Conservation (phyloP, 2,888 invertebrate genomes). For the Aproaerema taeniolella region DNA sequence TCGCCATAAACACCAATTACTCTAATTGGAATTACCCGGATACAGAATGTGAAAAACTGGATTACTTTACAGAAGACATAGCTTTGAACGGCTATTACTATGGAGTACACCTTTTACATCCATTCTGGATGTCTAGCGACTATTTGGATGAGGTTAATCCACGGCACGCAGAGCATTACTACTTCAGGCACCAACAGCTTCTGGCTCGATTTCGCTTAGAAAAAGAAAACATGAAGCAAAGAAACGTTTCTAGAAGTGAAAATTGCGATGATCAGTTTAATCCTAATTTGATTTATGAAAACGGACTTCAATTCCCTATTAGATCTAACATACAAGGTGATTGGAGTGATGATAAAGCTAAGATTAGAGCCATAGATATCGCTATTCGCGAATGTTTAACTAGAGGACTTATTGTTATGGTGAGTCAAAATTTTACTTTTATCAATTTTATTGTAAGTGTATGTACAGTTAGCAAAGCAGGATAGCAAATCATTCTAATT, state of each 20-base stretch:
- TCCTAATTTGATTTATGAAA: constrained; percentile 54
- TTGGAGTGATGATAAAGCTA: constrained; percentile 41
- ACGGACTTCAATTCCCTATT: constrained; percentile 57
- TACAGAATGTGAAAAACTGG: constrained; percentile 58
- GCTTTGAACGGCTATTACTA: constrained; percentile 78
- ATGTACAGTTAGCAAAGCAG: too few species aligned
- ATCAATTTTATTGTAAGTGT: too few species aligned
- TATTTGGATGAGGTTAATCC: constrained; percentile 51
- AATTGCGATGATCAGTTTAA: constrained; percentile 42
- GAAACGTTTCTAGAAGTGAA: constrained; percentile 23
- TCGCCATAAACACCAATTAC: constrained; percentile 57
- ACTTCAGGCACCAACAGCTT: constrained; percentile 55
- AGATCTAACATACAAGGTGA: constrained; percentile 37
- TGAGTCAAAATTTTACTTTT: constrained; percentile 25
- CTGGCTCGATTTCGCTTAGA: constrained; percentile 53
- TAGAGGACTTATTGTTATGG: constrained; percentile 56
- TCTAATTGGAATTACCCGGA: constrained; percentile 71
- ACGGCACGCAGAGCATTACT: constrained; percentile 56
- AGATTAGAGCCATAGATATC: constrained; percentile 51
- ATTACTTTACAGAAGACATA: constrained; percentile 81
- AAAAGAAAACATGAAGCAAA: constrained; percentile 39
- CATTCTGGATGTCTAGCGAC: constrained; percentile 77
- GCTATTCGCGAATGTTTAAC: constrained; percentile 57
- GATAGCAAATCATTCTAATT: too few species aligned
- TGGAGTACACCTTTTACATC: constrained; percentile 72